These are phyloP conservation scores for Parus major DNA, from an alignment of 2,113 vertebrate genomes.

Conservation along the genomic window DNA sequence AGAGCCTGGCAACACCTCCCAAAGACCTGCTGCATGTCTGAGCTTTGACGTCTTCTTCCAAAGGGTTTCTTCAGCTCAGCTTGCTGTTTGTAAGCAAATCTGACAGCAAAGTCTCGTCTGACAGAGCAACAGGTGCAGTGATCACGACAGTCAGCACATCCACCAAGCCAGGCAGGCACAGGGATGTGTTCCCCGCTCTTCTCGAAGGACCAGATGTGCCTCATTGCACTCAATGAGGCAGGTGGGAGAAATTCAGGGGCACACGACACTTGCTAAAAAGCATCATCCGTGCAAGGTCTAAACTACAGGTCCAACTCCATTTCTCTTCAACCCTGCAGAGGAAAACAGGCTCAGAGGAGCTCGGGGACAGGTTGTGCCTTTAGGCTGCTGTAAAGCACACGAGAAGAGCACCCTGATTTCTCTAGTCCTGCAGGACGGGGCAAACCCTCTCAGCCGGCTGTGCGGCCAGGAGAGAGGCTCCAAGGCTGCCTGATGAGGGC, in stretches of 20 bases:
- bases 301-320: accelerated
- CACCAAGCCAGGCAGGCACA: neutral
- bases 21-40: neutral
- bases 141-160: accelerated
- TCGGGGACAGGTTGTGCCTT: too few relatives aligned
- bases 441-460: neutral
- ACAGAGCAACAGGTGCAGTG: neutral
- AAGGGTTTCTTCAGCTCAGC: neutral
- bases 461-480: neutral
- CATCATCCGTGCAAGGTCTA: neutral
- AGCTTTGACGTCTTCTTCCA: neutral
- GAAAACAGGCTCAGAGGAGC: neutral
- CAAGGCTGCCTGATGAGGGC: neutral
- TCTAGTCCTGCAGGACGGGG: accelerated
- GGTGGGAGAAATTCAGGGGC: neutral
- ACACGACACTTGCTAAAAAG: neutral
- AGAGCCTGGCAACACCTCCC: neutral
- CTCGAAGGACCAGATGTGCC: neutral
- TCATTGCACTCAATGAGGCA: neutral
- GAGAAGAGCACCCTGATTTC: accelerated
- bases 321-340: accelerated
- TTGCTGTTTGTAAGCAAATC: neutral
- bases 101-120: neutral
- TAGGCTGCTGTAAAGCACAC: accelerated
- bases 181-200: neutral